Base-by-base conservation (phyloP, 2,797 vertebrate genomes). In the Cossypha heuglini region DNA sequence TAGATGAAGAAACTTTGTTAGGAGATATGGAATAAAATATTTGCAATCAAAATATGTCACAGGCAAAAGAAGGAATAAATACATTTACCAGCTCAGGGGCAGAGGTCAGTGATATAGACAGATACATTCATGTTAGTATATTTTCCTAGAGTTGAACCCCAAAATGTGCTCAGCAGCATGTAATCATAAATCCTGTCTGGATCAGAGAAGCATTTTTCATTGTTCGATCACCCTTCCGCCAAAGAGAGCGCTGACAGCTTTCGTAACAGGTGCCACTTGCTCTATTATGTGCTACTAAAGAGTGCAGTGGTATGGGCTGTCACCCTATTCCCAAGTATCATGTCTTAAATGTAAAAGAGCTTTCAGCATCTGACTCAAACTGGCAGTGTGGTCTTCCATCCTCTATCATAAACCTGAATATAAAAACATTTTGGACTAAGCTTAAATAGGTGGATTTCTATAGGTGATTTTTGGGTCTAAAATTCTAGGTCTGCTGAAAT, bases 261-360 rank as follows among this genome's bases (percentile, higher is more conserved):
- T 84, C 80, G 8, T 83, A 93, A 93, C 95, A 96, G 94, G 94
- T 93, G 87, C 87, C 94, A 96, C 82, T 97, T 90, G 75, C 94
- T 94, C 85, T 93, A 91, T 91, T 92, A 95, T 84, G 76, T 94
- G 85, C 89, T 93, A 80, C 85, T 94, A 86, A 91, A 83, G 82
- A 95, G 87, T 69, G 91, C 87, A 93, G 74, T 61, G 63, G 71
- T 71, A 33, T 0, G 0, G 87, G 73, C 85, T 95, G 93, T 96
- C 94, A 91, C 90, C 67, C 93, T 94, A 88, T 91, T 96, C 92
- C 95, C 92, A 91, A 91, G 84, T 52, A 94, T 75, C 81, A 24
- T 91, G 86, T 71, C 75, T 95, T 71, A 62, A 89, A 95, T 78
- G 48, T 38, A 46, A 93, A 96, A 87, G 72, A 78, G 38, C 68